These are phyloP conservation scores for Xestia xanthographa DNA, from an alignment of 2,888 invertebrate species.

Conservation along the genomic window DNA sequence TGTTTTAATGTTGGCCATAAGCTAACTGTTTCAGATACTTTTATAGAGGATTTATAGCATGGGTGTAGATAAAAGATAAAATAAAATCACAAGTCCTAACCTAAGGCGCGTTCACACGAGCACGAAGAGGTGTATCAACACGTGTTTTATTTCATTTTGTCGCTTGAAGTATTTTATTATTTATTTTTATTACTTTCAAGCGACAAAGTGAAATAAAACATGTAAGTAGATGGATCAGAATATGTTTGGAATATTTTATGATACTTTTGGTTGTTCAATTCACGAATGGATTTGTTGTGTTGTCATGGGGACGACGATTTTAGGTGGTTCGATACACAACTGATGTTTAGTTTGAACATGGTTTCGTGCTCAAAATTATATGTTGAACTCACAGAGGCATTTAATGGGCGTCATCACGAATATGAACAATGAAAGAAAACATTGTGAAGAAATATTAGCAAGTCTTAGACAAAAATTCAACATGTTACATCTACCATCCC, in stretches of 20 bases:
- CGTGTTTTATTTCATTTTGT: not conserved
- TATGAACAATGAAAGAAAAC: not conserved
- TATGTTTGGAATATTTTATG: not conserved
- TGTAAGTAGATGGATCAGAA: not conserved
- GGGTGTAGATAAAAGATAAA: too few species aligned
- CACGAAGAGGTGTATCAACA: not conserved
- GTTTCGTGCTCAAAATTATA: not conserved
- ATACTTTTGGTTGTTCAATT: not conserved
- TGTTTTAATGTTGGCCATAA: too few species aligned
- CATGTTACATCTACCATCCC: not conserved
- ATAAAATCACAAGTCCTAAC: not conserved
- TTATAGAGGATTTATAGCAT: too few species aligned
- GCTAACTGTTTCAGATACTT: too few species aligned
- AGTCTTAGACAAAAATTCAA: not conserved
- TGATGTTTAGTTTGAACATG: not conserved
- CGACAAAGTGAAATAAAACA: not conserved
- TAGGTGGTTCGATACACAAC: not conserved
- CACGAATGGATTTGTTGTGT: not conserved
- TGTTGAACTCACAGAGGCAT: not conserved
- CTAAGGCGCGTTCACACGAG: not conserved
- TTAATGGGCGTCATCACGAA: not conserved
- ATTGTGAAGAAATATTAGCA: not conserved
- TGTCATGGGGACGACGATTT: not conserved
- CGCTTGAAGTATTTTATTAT: not conserved
- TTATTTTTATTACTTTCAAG: not conserved